These are phyloP conservation scores for Cepaea hortensis DNA, from an alignment of 2,888 invertebrate genomes.

Conservation along the genomic window DNA sequence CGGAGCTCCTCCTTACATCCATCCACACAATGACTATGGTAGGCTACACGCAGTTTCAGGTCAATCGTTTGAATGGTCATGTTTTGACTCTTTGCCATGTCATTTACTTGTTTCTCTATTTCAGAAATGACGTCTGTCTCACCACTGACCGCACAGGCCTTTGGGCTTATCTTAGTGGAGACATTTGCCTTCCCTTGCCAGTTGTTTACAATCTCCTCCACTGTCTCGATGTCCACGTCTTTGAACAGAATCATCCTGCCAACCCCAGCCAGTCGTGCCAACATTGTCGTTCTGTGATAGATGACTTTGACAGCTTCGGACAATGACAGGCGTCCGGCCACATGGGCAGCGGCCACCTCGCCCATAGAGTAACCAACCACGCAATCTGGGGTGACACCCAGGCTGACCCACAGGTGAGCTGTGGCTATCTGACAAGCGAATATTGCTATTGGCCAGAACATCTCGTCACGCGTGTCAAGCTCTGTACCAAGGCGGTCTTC, in stretches of 20 bases:
- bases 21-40: no score
- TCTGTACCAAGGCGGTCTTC: slow-evolving; percentile 47
- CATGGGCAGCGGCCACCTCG: slow-evolving; percentile 63
- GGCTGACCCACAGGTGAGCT: slow-evolving; percentile 54
- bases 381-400: slow-evolving; percentile 57
- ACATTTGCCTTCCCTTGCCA: slow-evolving; percentile 45
- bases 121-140: slow-evolving; percentile 34
- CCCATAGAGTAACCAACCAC: slow-evolving; percentile 67
- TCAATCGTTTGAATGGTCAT: slow-evolving; percentile 48
- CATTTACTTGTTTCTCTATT: slow-evolving; percentile 48
- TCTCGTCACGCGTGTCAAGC: slow-evolving; percentile 48
- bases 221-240: slow-evolving; percentile 45
- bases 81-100: background rate
- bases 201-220: slow-evolving; percentile 41
- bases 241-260: slow-evolving; percentile 61
- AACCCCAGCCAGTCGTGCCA: slow-evolving; percentile 52
- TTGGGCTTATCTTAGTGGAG: slow-evolving; percentile 53
- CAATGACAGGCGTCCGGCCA: slow-evolving; percentile 54
- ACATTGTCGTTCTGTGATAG: slow-evolving; percentile 48
- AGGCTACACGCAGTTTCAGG: slow-evolving; percentile 48
- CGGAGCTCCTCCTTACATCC: slow-evolving; percentile 51
- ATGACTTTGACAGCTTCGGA: slow-evolving; percentile 61
- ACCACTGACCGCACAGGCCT: no score
- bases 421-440: slow-evolving; percentile 62
- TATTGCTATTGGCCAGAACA: slow-evolving; percentile 59